Evolutionary conservation across 2,113 vertebrate species (phyloP).

Genomic region (Haplochromis vanheusdeni): DNA sequence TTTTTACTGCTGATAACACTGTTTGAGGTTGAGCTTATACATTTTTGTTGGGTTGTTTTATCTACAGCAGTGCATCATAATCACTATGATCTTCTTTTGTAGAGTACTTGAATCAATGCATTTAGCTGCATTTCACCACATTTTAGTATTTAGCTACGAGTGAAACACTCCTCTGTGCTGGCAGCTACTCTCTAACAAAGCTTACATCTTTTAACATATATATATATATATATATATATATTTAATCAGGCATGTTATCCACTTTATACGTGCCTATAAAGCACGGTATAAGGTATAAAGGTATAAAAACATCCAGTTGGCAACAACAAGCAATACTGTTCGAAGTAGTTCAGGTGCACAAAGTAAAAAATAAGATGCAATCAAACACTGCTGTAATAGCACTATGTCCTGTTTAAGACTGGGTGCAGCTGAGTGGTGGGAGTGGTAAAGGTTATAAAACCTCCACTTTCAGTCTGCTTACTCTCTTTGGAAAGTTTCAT

Average conservation of each 20-base stretch:
- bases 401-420: not conserved
- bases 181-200: not conserved
- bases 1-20: not conserved
- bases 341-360: not conserved
- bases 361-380: not conserved
- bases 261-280: not conserved
- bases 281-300: not conserved
- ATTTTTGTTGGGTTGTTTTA: not conserved
- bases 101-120: not conserved
- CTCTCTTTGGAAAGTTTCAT: not conserved
- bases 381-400: not conserved
- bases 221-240: rapidly evolving
- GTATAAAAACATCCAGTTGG: not conserved
- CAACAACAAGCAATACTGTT: not conserved
- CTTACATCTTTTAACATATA: not conserved
- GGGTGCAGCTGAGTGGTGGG: not conserved
- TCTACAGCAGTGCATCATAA: not conserved
- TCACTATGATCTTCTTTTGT: not conserved
- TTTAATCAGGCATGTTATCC: not conserved
- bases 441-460: not conserved
- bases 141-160: not conserved
- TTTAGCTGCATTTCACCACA: not conserved
- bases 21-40: not conserved
- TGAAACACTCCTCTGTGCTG: not conserved
- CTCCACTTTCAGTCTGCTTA: not conserved